Evolutionary conservation across 2,797 vertebrate species (phyloP).

Genomic region (Gorsachius magnificus): DNA sequence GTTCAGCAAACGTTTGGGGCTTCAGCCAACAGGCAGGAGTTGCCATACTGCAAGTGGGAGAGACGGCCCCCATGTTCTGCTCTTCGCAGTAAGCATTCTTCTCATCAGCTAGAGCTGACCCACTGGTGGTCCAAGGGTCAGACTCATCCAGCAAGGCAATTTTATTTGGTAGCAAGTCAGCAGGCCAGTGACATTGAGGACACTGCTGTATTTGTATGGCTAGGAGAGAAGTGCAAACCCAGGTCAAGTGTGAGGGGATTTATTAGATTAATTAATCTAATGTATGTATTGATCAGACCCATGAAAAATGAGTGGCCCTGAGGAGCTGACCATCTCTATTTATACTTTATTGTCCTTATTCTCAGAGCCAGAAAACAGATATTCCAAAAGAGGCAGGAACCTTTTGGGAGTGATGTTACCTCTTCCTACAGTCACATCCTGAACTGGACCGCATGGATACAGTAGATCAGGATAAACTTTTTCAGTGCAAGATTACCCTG

Average conservation of each 20-base stretch:
- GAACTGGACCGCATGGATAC: background rate
- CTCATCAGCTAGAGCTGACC: background rate
- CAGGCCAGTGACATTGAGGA: background rate
- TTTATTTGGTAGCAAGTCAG: background rate
- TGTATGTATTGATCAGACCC: background rate
- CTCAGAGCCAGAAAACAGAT: background rate
- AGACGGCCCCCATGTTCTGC: background rate
- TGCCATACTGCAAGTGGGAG: background rate
- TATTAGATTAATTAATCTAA: background rate
- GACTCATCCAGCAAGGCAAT: background rate
- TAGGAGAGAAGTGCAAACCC: background rate
- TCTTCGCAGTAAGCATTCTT: background rate
- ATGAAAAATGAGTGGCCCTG: background rate
- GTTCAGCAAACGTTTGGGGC: background rate
- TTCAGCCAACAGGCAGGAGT: background rate
- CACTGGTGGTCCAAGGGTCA: background rate
- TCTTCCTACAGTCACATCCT: background rate
- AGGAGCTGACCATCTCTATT: background rate
- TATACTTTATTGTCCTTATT: background rate
- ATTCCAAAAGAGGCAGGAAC: background rate
- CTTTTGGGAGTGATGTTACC: background rate
- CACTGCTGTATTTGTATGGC: background rate
- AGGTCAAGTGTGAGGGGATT: background rate
- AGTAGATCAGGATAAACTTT: background rate
- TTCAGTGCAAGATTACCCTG: background rate